A percentile compares a stretch with the other conserved stretches of the same genome.
Conservation (phyloP, 2,113 vertebrate species). For the Tringa solitaria region DNA sequence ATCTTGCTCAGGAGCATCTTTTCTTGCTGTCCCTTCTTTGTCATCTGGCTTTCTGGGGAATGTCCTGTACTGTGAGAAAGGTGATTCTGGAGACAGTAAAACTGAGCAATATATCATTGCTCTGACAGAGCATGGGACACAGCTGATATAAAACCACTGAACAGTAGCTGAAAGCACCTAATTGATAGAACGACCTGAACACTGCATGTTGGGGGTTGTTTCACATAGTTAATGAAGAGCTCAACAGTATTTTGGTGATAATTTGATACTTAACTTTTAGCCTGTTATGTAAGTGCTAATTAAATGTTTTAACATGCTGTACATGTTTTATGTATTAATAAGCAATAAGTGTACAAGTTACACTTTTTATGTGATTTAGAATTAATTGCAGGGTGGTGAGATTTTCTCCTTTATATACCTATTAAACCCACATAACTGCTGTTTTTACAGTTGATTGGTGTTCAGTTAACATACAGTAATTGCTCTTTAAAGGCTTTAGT, state of each 20-base stretch:
- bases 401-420: conserved; percentile 58
- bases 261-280: conserved; percentile 60
- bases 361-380: conserved; percentile 59
- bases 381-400: conserved; percentile 53
- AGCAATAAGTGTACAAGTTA: conserved; percentile 60
- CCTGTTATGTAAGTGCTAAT: conserved; percentile 39
- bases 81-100: neutral
- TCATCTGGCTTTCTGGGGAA: neutral
- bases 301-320: conserved; percentile 60
- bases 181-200: neutral
- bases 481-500: conserved; percentile 74
- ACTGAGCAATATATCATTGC: neutral
- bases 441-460: conserved; percentile 74
- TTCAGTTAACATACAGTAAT: conserved; percentile 75
- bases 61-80: neutral
- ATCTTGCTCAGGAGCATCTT: neutral
- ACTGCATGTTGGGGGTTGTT: neutral
- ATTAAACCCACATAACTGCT: conserved; percentile 64
- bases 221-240: conserved; percentile 21
- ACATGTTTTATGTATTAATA: conserved; percentile 64
- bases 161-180: neutral
- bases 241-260: conserved; percentile 27
- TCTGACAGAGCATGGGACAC: neutral
- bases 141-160: neutral
- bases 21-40: neutral